Percentiles rank a stretch among this genome's conserved stretches.
These are phyloP conservation scores for Itoplectis maculator DNA, from an alignment of 2,888 invertebrate genomes.

Conservation along the genomic window DNA sequence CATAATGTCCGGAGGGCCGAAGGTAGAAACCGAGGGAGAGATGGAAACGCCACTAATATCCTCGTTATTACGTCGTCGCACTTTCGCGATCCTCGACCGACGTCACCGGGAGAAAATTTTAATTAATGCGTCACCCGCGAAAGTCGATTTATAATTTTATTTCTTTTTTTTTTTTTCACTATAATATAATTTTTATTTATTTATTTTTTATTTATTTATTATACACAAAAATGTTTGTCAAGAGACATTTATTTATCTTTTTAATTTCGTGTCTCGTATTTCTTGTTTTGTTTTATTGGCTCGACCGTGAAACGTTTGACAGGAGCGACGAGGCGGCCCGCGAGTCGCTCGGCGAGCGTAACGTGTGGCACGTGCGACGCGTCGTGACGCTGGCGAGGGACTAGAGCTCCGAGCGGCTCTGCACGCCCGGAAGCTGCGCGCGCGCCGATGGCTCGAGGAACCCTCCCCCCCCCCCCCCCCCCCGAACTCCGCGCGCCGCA, in stretches of 20 bases:
- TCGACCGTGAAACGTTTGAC: background rate
- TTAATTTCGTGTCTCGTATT: background rate
- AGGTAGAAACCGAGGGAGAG: background rate
- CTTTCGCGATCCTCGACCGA: background rate
- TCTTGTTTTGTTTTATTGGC: background rate
- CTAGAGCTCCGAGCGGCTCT: constrained; percentile 80
- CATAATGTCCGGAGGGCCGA: too few species aligned
- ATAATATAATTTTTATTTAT: background rate
- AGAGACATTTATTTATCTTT: background rate
- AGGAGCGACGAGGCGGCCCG: background rate
- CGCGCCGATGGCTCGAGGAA: constrained; percentile 76
- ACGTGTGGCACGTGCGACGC: constrained; percentile 74
- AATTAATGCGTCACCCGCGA: background rate
- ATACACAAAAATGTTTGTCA: background rate
- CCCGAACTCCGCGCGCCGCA: constrained; percentile 68
- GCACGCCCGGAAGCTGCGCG: constrained; percentile 82
- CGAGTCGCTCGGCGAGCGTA: constrained; percentile 11
- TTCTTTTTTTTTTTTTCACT: background rate
- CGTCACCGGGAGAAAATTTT: background rate
- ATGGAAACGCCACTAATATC: constrained; percentile 4
- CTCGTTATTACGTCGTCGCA: background rate
- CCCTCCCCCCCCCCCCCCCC: constrained; percentile 72
- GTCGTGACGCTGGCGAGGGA: constrained; percentile 81
- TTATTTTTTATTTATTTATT: background rate
- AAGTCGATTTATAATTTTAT: background rate